Conservation (phyloP, 2,113 vertebrate genomes). For the Abramis brama region DNA sequence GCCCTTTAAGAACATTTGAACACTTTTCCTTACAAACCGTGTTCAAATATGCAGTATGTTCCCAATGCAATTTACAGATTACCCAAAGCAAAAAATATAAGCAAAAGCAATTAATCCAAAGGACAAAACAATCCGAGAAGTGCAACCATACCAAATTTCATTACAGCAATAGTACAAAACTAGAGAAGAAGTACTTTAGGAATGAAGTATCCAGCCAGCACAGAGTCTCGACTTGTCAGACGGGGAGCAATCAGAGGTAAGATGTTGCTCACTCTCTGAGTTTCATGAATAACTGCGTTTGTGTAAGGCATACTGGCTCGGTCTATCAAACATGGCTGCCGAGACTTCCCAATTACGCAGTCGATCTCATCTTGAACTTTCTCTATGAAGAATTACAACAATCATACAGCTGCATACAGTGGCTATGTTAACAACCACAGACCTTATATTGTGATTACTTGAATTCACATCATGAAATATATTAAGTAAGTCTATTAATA, state of each 20-base stretch:
- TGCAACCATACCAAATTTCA: neutral
- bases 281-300: conserved; percentile 54
- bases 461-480: too few species aligned
- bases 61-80: neutral
- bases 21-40: neutral
- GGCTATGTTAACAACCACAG: neutral
- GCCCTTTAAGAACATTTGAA: neutral
- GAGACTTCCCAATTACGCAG: conserved; percentile 6
- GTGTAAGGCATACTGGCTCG: conserved; percentile 59
- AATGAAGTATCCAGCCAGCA: conserved; percentile 64
- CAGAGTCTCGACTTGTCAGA: conserved; percentile 24
- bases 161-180: neutral
- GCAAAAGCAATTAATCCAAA: neutral
- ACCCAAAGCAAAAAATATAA: neutral
- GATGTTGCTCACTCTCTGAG: conserved; percentile 52
- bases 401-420: neutral
- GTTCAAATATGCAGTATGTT: neutral
- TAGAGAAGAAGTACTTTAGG: conserved; percentile 66
- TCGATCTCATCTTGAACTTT: conserved; percentile 65
- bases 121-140: neutral
- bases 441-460: neutral
- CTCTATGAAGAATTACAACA: conserved; percentile 24
- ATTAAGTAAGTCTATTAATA: neutral
- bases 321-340: conserved; percentile 62
- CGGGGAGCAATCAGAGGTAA: conserved; percentile 62